Evolutionary conservation across 2,113 vertebrate genomes (phyloP), one percentile per base, ranked within the genome.

Genomic region (Xiphophorus hellerii): DNA sequence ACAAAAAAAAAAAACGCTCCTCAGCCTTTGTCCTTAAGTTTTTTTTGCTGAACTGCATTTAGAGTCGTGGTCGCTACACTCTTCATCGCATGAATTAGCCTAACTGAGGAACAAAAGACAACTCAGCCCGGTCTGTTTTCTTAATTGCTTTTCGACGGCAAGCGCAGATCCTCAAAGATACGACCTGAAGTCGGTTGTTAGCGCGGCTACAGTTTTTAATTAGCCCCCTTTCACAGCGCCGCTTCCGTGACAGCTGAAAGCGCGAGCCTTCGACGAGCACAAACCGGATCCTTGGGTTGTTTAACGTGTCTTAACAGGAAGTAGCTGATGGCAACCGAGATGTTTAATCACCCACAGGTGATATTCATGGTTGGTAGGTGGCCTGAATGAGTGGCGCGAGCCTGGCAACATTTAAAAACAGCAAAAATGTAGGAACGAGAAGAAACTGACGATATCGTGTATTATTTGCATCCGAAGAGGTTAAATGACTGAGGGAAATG

Each of bases 121-220:
- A 90, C 76, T 83, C 73, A 86, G 82, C 87, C 80, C 75, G 77
- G 85, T 71, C 73, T 82, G 75, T 84, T 82, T 77, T 76, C 72
- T 82, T 90, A 92, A 92, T 92, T 93, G 90, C 89, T 82, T 91
- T 72, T 87, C 80, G 77, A 89, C 82, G 85, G 67, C 74, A 85
- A 67, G 73, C 82, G 72, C 82, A 74, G 90, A 93, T 89, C 30
- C 31, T 71, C 9, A 35, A 58, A 80, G 91, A 92, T 90, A 83
- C 86, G 85, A 93, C 87, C 80, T 58, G 58, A 37, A 84, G 78
- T 51, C 66, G 28, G 75, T 73, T 1, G 84, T 82, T 83, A 64
- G 86, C 87, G 83, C 82, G 76, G 75, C 77, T 75, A 67, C 37
- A 61, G 63, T 75, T 90, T 92, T 88, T 90, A 90, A 92, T 91